phyloP scores from a whole-genome alignment of 2,797 vertebrate species.

The Labroides dimidiatus region DNA sequence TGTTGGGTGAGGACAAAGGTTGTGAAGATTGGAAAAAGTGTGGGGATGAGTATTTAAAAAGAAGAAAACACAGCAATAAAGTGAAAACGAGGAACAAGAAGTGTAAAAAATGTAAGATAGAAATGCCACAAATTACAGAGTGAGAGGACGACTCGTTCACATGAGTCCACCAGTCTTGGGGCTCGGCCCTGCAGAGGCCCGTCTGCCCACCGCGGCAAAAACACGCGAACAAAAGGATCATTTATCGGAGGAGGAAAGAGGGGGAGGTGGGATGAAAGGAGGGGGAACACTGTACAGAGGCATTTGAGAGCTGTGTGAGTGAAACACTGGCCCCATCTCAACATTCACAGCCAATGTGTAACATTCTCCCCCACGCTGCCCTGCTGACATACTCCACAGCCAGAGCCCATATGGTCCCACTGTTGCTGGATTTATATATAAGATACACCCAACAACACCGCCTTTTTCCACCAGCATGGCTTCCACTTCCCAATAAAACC shows the following conservation, averaged over 20 bases:
- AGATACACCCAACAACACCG: constrained; percentile 29
- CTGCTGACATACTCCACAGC: constrained; percentile 62
- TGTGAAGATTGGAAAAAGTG: constrained; percentile 9
- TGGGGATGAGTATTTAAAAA: not conserved
- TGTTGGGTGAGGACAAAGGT: constrained; percentile 47
- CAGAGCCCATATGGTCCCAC: constrained; percentile 64
- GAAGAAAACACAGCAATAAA: constrained; percentile 9
- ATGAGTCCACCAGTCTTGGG: constrained; percentile 57
- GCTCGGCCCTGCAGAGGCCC: constrained; percentile 60
- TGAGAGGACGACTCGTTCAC: constrained; percentile 40
- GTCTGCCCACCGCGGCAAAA: constrained; percentile 71
- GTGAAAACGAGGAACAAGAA: constrained; percentile 12
- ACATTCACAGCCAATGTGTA: constrained; percentile 85
- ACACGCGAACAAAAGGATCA: constrained; percentile 82
- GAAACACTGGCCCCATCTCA: constrained; percentile 82
- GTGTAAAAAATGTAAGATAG: constrained; percentile 3
- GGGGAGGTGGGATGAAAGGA: constrained; percentile 70
- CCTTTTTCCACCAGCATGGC: constrained; percentile 24
- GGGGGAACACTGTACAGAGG: constrained; percentile 77
- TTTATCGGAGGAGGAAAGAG: constrained; percentile 82
- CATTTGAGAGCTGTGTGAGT: constrained; percentile 76
- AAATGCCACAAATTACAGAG: constrained; percentile 43
- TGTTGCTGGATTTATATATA: constrained; percentile 44
- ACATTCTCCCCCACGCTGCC: constrained; percentile 69
- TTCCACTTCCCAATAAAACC: constrained; percentile 49